Percentiles rank a stretch among this genome's conserved stretches.
phyloP scores from a whole-genome alignment of 2,888 invertebrate species.

The Cartodere bifasciata region DNA sequence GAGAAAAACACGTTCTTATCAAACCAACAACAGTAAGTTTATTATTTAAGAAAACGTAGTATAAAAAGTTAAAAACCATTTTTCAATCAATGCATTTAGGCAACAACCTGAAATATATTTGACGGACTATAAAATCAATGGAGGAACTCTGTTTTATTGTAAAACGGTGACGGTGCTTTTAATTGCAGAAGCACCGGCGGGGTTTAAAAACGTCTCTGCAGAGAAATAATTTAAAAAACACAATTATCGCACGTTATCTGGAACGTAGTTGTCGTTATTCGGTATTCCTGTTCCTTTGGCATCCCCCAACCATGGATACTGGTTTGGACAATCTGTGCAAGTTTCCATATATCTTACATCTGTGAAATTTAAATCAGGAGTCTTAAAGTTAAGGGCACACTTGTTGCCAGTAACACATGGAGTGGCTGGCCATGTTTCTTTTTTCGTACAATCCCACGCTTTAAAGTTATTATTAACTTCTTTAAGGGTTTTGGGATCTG shows the following conservation, averaged over 20 bases:
- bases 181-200: too few relatives aligned
- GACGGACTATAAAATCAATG: too few relatives aligned
- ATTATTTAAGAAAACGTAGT: too few relatives aligned
- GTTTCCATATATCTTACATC: slow-evolving; percentile 81
- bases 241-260: slow-evolving; percentile 42
- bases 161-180: too few relatives aligned
- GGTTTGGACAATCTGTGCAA: slow-evolving; percentile 72
- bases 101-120: too few relatives aligned
- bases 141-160: too few relatives aligned
- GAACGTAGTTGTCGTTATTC: slow-evolving; percentile 69
- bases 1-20: too few relatives aligned
- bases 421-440: slow-evolving; percentile 53
- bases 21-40: too few relatives aligned
- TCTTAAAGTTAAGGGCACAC: slow-evolving; percentile 70
- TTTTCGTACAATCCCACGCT: slow-evolving; percentile 68
- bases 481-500: slow-evolving; percentile 64
- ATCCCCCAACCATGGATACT: slow-evolving; percentile 82
- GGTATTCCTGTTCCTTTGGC: slow-evolving; percentile 70
- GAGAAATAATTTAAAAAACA: too few relatives aligned
- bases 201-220: too few relatives aligned
- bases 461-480: slow-evolving; percentile 59
- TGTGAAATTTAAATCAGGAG: slow-evolving; percentile 61
- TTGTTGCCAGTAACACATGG: slow-evolving; percentile 73
- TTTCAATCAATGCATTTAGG: too few relatives aligned
- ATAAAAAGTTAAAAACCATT: too few relatives aligned